phyloP scores from a whole-genome alignment of 64 coral and sea anemone species.

The Exaiptasia diaphana region DNA sequence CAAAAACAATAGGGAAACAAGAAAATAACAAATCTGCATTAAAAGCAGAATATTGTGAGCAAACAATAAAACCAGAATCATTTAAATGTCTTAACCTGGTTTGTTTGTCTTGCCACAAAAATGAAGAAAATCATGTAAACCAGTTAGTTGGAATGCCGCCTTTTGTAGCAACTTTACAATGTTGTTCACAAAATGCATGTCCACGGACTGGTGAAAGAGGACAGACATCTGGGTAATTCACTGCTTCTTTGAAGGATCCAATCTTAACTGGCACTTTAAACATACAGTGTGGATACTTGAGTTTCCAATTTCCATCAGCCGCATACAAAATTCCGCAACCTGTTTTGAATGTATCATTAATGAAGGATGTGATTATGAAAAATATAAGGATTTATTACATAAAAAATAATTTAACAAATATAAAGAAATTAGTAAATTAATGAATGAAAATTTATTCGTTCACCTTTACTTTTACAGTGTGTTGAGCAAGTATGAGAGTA shows the following conservation, averaged over 20 bases:
- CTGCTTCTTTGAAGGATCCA: background rate
- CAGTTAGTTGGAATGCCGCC: background rate
- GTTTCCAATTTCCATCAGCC: conserved; percentile 53
- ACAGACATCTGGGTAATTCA: conserved; percentile 28
- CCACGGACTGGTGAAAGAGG: background rate
- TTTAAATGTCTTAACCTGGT: no score
- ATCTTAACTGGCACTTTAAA: conserved; percentile 33
- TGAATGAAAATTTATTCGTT: background rate
- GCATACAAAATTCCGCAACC: conserved; percentile 52
- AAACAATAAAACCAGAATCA: no score
- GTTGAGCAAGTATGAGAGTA: background rate
- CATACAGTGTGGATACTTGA: conserved; percentile 54
- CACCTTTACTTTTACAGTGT: background rate
- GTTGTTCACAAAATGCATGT: background rate
- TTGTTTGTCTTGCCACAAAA: no score
- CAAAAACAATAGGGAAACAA: no score
- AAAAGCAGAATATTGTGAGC: no score
- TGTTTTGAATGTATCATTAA: no score
- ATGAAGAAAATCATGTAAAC: no score
- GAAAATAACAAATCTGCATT: no score
- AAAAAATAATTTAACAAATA: no score
- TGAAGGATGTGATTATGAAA: no score
- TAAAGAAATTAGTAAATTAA: no score
- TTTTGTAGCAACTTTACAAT: background rate
- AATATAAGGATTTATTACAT: no score